Percentiles rank a stretch among this genome's conserved stretches.
Evolutionary conservation across 2,113 vertebrate genomes (phyloP).

Genomic region (Connochaetes taurinus): DNA sequence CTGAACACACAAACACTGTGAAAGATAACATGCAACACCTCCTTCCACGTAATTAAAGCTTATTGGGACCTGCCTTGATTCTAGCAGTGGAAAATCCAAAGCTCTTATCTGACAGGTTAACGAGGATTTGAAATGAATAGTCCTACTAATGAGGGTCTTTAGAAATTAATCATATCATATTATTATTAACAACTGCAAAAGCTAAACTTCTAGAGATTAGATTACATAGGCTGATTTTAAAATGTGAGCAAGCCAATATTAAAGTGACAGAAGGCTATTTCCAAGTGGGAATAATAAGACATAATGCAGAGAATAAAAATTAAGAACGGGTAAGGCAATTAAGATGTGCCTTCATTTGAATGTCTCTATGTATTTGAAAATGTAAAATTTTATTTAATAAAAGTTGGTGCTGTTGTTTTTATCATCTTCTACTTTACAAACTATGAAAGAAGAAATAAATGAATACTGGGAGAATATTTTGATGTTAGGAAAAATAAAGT

Average conservation of each 20-base stretch:
- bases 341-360: slow-evolving; percentile 29
- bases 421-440: not conserved
- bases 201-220: slow-evolving; percentile 61
- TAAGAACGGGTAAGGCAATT: slow-evolving; percentile 23
- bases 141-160: slow-evolving; percentile 67
- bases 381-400: not conserved
- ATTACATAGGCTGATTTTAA: slow-evolving; percentile 53
- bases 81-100: slow-evolving; percentile 52
- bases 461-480: not conserved
- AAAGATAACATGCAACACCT: slow-evolving; percentile 31
- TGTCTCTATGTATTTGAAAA: not conserved
- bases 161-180: slow-evolving; percentile 69
- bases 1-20: slow-evolving; percentile 26
- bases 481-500: not conserved
- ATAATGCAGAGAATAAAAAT: slow-evolving; percentile 32
- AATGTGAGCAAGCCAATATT: slow-evolving; percentile 44
- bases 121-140: slow-evolving; percentile 63
- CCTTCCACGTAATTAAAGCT: slow-evolving; percentile 65
- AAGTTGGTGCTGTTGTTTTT: not conserved
- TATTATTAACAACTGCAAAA: slow-evolving; percentile 69
- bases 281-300: slow-evolving; percentile 40
- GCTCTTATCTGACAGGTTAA: slow-evolving; percentile 67
- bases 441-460: not conserved
- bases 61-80: slow-evolving; percentile 66
- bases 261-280: slow-evolving; percentile 54